These are phyloP conservation scores for Macrostomum lignano DNA, from an alignment of 1,140 invertebrate genomes.

Conservation along the genomic window DNA sequence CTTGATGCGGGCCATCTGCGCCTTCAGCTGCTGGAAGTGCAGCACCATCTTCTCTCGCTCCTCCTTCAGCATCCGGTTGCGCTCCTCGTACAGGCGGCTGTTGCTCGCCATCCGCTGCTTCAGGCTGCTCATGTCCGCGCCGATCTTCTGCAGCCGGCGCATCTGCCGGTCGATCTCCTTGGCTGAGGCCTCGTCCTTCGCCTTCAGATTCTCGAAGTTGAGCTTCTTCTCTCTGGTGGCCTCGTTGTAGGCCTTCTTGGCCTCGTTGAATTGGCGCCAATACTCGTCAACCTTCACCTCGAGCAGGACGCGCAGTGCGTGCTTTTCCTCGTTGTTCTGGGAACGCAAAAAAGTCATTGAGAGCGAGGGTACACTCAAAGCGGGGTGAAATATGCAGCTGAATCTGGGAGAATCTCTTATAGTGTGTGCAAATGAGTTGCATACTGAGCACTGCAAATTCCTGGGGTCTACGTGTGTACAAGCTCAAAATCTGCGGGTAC, in stretches of 20 bases:
- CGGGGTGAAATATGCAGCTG: no score
- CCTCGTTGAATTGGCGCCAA: conserved; percentile 19
- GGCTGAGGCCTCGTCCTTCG: conserved; percentile 25
- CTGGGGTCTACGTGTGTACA: background rate
- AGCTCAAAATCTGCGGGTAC: no score
- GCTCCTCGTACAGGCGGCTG: conserved; percentile 22
- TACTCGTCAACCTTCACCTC: conserved; percentile 20
- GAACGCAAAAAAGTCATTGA: no score
- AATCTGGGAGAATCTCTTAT: no score
- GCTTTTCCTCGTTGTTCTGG: conserved; percentile 28
- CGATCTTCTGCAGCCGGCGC: conserved; percentile 23
- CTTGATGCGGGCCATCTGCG: no score
- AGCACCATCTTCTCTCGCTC: no score
- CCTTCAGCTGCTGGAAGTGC: no score
- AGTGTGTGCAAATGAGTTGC: no score
- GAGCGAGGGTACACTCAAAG: no score
- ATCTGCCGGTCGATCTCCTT: conserved; percentile 26
- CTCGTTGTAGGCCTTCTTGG: conserved; percentile 21
- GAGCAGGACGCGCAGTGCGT: conserved; percentile 18
- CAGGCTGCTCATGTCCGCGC: conserved; percentile 15
- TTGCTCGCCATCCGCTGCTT: conserved; percentile 19
- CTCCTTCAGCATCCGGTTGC: conserved; percentile 18
- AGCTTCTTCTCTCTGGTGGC: conserved; percentile 23
- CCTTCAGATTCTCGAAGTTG: conserved; percentile 23
- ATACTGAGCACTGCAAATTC: no score